phyloP scores from a whole-genome alignment of 1,140 invertebrate species.

The Anagrus nilaparvatae region DNA sequence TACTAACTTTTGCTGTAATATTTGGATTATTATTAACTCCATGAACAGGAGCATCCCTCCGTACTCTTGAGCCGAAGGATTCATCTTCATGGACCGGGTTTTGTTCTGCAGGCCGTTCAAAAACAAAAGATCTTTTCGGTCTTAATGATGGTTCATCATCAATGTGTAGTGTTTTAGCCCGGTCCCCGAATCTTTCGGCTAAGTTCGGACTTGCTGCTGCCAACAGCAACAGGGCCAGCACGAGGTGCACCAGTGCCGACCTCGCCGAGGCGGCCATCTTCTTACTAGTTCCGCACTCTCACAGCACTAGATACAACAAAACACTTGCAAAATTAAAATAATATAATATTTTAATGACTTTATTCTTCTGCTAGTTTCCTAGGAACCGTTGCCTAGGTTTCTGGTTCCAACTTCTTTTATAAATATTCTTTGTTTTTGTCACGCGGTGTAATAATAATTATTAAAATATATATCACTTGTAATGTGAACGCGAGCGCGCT shows the following conservation, averaged over 20 bases:
- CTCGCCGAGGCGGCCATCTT: conserved; percentile 33
- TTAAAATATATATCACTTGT: too few species aligned
- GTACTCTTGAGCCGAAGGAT: conserved; percentile 25
- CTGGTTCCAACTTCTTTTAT: too few species aligned
- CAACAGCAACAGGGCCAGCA: background rate
- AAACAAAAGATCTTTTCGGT: conserved; percentile 17
- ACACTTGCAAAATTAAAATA: too few species aligned
- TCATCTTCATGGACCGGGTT: conserved; percentile 15
- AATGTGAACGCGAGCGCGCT: too few species aligned
- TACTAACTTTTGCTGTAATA: conserved; percentile 28
- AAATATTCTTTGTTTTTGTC: too few species aligned
- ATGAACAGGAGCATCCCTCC: conserved; percentile 24
- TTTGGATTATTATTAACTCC: too few species aligned
- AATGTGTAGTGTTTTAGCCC: conserved; percentile 22
- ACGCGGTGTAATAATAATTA: too few species aligned
- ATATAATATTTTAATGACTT: too few species aligned
- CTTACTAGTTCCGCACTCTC: conserved; percentile 19
- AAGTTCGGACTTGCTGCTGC: background rate
- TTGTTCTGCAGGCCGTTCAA: conserved; percentile 18
- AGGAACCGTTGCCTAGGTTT: too few species aligned
- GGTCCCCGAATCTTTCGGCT: conserved; percentile 24
- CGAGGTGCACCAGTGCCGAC: background rate
- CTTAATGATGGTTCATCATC: conserved; percentile 9
- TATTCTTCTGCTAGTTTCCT: too few species aligned
- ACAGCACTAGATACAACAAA: background rate